Base-by-base conservation (phyloP, 2,797 vertebrate species). In the Loris lydekkerianus region DNA sequence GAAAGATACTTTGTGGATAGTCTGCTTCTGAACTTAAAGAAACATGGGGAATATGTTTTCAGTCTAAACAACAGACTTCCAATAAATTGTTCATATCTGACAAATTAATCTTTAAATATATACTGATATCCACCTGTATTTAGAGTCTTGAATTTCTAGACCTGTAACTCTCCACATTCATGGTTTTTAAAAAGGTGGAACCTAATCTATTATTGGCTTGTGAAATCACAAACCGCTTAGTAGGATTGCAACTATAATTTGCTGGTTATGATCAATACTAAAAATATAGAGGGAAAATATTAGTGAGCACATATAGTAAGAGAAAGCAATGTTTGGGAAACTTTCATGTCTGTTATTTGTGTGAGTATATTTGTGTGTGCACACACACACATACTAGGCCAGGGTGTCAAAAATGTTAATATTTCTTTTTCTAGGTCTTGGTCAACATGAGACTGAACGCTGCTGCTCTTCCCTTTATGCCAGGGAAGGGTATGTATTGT, bases 31-130 rank as follows among this genome's bases (percentile, higher is more conserved):
- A 20, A 27, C 91, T 84, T 63, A 87, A 56, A 87, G 53, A 83
- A 60, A 61, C 3, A 43, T 34, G 60, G 27, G 17, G 89, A 76
- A 85, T 58, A 14, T 69, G 87, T 81, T 61, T 70, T 56, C 46
- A 43, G 25, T 46, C 34, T 82, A 60, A 86, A 76, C 25, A 82
- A 29, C 10, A 23, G n/a, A 78, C 37, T 89, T 93, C 34, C 31
- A 93, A 73, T 86, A 81, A 82, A 67, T 49, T 69, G 9, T 56
- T 83, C 49, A 93, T 87, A 96, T 67, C 23, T 92, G 73, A 84
- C 80, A 92, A 96, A 70, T 70, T 93, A 70, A 83, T 69, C 56
- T 92, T 78, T 91, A 63, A 72, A 17, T 56, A 75, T 10, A 67
- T 58, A 88, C 11, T 56, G 21, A 40, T 82, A 93, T 65, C 15